Evolutionary conservation across 2,113 vertebrate species (phyloP), one percentile per base, ranked within the genome.

Genomic region (Oncorhynchus clarkii): DNA sequence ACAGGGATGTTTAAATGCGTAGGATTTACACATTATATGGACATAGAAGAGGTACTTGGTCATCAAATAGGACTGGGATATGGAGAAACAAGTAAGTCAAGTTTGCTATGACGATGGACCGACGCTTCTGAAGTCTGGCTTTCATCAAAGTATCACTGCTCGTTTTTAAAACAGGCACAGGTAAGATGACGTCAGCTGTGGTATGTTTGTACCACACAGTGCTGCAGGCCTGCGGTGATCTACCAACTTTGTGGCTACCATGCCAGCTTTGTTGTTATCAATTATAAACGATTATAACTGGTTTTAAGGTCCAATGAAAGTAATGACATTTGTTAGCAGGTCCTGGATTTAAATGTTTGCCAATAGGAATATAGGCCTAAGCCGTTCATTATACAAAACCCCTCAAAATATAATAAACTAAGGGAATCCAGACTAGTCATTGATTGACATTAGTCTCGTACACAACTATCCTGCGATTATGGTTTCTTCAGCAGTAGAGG

Each of bases 401-500:
- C 14, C 49, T 51, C 14, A 51, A 51, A 51, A 14, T 16, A 18
- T 14, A 18, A 54, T 18, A 54, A 5, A 54, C 51, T 54, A 54
- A 54, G 13, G 16, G 9, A 62, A 62, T n/a, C 5, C 16, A 16
- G 20, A 22, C 59, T 54, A 62, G 13, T 62, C 8, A 22, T 62
- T n/a, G 2, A 22, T 62, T n/a, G 2, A 62, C 18, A 22, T 62
- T 62, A 62, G 16, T 2, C n/a, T 9, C 16, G 18, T 62, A 22
- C 59, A 62, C 59, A 22, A 62, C 24, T n/a, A 26, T 66, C 13
- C 2, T 70, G 39, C 5, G 39, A 22, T 45, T 39, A 48, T 26
- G 49, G 51, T 54, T 54, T 54, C 51, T 54, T 54, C 14, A 18
- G 4, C 29, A 5, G 6, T 77, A 49, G 13, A 81, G 78, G 78